Conservation (phyloP, 2,888 invertebrate genomes). For the Ecliptopera silaceata region DNA sequence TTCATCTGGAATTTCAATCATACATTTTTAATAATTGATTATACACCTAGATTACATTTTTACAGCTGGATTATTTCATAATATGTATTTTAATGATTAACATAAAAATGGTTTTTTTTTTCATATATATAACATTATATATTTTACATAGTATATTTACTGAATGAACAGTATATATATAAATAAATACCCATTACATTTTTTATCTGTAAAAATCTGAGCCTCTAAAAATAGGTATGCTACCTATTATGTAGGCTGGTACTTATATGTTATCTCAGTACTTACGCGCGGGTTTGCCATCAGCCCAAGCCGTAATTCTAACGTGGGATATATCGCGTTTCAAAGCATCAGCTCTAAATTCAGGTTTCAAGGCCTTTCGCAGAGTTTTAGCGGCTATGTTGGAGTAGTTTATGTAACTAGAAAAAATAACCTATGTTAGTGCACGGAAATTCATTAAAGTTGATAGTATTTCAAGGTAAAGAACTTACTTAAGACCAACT, state of each 20-base stretch:
- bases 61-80: too few relatives aligned
- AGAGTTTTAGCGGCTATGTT: constrained; percentile 94
- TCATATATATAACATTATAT: too few relatives aligned
- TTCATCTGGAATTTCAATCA: constrained; percentile 67
- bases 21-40: not conserved
- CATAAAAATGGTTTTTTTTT: too few relatives aligned
- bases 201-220: too few relatives aligned
- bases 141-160: too few relatives aligned
- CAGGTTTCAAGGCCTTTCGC: constrained; percentile 90
- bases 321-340: constrained; percentile 90
- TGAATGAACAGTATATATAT: too few relatives aligned
- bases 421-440: constrained; percentile 46
- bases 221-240: too few relatives aligned
- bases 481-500: constrained; percentile 91
- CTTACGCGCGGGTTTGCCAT: constrained; percentile 94
- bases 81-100: too few relatives aligned
- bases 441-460: not conserved
- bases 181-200: too few relatives aligned
- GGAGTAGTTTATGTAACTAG: constrained; percentile 97
- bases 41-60: too few relatives aligned
- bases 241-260: too few relatives aligned
- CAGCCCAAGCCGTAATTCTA: constrained; percentile 93
- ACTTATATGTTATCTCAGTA: too few relatives aligned
- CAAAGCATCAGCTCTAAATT: constrained; percentile 87
- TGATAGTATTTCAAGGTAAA: not conserved